Conservation (phyloP, 2,888 invertebrate species). For the Cephonodes hylas region DNA sequence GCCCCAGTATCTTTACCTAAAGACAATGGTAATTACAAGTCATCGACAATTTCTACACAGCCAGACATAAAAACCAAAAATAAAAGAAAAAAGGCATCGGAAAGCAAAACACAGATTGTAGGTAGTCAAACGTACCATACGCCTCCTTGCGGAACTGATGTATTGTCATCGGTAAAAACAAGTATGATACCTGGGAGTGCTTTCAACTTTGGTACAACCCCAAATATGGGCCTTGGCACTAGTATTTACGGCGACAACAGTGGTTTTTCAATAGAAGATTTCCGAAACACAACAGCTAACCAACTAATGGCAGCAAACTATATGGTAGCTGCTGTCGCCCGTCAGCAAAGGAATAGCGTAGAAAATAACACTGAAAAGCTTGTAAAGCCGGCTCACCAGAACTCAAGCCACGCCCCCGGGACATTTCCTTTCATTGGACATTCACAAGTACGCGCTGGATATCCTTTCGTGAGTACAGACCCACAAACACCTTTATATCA, state of each 20-base stretch:
- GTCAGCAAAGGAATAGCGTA: constrained; percentile 61
- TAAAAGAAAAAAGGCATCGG: constrained; percentile 62
- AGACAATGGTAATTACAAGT: constrained; percentile 63
- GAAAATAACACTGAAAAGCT: constrained; percentile 63
- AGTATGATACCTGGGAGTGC: constrained; percentile 91
- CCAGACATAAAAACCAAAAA: constrained; percentile 56
- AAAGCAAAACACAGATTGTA: constrained; percentile 49
- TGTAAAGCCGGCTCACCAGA: constrained; percentile 75
- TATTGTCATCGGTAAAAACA: constrained; percentile 62
- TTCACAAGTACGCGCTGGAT: constrained; percentile 81
- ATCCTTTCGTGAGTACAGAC: constrained; percentile 83
- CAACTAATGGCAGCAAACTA: constrained; percentile 81
- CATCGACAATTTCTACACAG: constrained; percentile 32
- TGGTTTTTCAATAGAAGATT: constrained; percentile 85
- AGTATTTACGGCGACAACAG: constrained; percentile 84
- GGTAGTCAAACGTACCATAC: constrained; percentile 78
- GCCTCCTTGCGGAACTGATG: constrained; percentile 81
- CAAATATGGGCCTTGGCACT: constrained; percentile 79
- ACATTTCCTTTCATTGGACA: constrained; percentile 83
- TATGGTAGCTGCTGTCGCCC: constrained; percentile 74
- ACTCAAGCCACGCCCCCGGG: constrained; percentile 59
- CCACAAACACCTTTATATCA: constrained; percentile 86
- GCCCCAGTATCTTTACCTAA: constrained; percentile 54
- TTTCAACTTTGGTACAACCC: constrained; percentile 89
- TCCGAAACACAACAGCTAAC: constrained; percentile 83